Conservation (phyloP, 2,797 vertebrate species). For the Sparidentex hasta region DNA sequence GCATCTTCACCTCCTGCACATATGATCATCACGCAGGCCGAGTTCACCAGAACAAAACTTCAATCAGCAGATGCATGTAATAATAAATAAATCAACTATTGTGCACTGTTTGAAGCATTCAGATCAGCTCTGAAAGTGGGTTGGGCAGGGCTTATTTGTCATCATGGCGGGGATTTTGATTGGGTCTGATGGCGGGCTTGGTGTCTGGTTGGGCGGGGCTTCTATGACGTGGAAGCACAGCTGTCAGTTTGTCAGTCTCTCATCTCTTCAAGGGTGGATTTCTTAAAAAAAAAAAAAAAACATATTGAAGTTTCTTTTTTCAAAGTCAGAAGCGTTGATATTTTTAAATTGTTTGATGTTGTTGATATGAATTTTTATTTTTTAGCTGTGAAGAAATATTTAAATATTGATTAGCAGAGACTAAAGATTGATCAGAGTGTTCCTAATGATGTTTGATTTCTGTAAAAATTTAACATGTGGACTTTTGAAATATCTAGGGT, state of each 20-base stretch:
- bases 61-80: too few species aligned
- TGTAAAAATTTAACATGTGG: constrained; percentile 31
- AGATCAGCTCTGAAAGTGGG: too few species aligned
- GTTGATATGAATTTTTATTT: constrained; percentile 51
- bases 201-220: background rate
- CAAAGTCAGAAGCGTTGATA: constrained; percentile 14
- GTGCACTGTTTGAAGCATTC: too few species aligned
- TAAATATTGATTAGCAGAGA: constrained; percentile 36
- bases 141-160: too few species aligned
- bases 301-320: constrained; percentile 5
- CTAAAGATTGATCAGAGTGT: constrained; percentile 24
- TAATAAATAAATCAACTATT: too few species aligned
- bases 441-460: constrained; percentile 17
- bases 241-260: background rate
- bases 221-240: too few species aligned
- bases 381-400: constrained; percentile 61
- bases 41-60: too few species aligned
- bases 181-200: background rate
- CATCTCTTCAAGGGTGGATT: background rate
- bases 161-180: background rate
- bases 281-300: background rate
- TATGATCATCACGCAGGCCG: too few species aligned
- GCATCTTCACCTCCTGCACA: too few species aligned
- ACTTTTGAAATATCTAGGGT: constrained; percentile 31
- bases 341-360: constrained; percentile 32